Base-by-base conservation (phyloP, 2,113 vertebrate genomes). In the Onychostruthus taczanowskii region DNA sequence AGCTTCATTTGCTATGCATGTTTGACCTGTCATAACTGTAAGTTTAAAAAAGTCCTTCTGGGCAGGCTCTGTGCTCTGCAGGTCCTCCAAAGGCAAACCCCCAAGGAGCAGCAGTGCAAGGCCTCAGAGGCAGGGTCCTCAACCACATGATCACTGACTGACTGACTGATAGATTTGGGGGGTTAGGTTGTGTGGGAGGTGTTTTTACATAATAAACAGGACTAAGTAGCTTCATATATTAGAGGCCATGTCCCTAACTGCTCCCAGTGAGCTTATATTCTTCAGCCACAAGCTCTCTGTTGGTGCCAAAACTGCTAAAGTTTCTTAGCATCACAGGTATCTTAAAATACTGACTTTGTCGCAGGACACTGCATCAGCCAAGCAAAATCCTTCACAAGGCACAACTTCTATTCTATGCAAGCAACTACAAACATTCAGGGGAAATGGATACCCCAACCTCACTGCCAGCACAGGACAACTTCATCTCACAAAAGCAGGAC, bases 101-200 rank as follows among this genome's bases (percentile, higher is more conserved):
- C 16, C 11, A 5, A 2, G 0, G 0, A 62, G 53, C 2, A 5
- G 13, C 52, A 52, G 49, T 2, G 30, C 55, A 31, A 1, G 9
- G n/a, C n/a, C 39, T 70, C 50, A 53, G 56, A 24, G 3, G 1
- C 16, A 83, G 16, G 8, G 3, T 47, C 23, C n/a, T 66, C 2
- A 2, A 8, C 31, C 66, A 35, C 13, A 9, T 4, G 11, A 16
- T 73, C 24, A 18, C 11, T 26, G 56, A 43, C 13, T 1, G 2
- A 68, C 3, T 21, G 22, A 3, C 18, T 62, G 30, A 49, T 37
- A 37, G 37, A 37, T 58, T 24, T 41, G 5, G 4, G 14, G 27
- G 11, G 0, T 14, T 66, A 37, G 30, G 11, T 50, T 37, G 5
- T 6, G 10, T 27, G 13, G 7, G 22, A 15, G 5, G 1, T 47